Base-by-base conservation (phyloP, 2,888 invertebrate species). In the Belgica antarctica region DNA sequence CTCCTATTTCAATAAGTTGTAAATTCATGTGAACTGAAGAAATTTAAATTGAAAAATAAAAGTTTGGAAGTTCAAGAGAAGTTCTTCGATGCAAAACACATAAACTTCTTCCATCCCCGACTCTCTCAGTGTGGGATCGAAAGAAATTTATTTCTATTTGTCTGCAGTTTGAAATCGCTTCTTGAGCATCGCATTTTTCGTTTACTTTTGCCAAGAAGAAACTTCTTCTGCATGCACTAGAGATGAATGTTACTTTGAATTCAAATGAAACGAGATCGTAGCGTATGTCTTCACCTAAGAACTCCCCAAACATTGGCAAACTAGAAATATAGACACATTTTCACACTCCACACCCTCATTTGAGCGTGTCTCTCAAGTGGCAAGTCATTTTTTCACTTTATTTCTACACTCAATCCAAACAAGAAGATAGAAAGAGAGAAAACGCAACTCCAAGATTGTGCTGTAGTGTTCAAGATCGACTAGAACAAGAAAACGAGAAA, bases 11-110 rank as follows among this genome's bases (percentile, higher is more conserved):
- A 52, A 52, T 52, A 52, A 52, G 52, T 52, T 52, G 52, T 52
- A 52, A 52, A 52, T 52, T 52, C 52, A 52, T 52, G 22, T n/a
- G 52, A 22, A 52, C 22, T 52, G 52, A 52, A 8, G 52, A 52
- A 17, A 22, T 52, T 52, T 52, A 52, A 52, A 52, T 52, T 52
- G 52, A 52, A 52, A 52, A 52, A 52, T 52, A 52, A 52, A 52
- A 52, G 52, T 22, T 22, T 3, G 22, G 22, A 52, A 52, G 52
- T 52, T 17, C 52, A 52, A n/a, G n/a, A n/a, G 22, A 52, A 52
- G 52, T 52, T 52, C 52, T 52, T 7, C 52, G 52, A 52, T 52
- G 52, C 52, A 52, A 52, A 52, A 22, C 52, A 52, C 52, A 52
- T 52, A 52, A 52, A 52, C 12, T 52, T 52, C 22, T 52, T 8